A percentile compares a stretch with the other conserved stretches of the same genome.
These are phyloP conservation scores for Geophilus truncorum DNA, from an alignment of 2,888 invertebrate species.

Conservation along the genomic window DNA sequence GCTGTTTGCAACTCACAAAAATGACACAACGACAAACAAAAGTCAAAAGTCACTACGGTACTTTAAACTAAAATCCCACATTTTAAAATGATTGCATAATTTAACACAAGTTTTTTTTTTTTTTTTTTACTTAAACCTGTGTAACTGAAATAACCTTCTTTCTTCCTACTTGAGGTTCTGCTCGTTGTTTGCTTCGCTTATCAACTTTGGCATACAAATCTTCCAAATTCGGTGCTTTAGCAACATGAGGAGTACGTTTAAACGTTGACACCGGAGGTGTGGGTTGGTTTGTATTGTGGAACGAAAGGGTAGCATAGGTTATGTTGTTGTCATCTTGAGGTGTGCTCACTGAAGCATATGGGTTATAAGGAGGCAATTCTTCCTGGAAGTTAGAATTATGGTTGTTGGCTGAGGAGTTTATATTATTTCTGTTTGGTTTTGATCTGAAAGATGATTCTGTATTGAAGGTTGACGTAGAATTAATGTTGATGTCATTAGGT, in stretches of 20 bases:
- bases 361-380: neutral
- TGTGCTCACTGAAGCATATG: neutral
- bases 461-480: neutral
- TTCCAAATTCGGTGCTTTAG: neutral
- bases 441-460: neutral
- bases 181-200: neutral
- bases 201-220: neutral
- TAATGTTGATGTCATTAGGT: neutral
- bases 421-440: neutral
- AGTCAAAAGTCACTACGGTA: no score
- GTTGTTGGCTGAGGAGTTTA: neutral
- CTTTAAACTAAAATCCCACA: no score
- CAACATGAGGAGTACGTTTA: neutral
- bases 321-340: no score
- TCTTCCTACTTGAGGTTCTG: neutral
- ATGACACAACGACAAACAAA: no score
- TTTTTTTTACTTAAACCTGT: no score
- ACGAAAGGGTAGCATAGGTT: neutral
- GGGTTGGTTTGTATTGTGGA: neutral
- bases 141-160: neutral
- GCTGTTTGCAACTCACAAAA: no score
- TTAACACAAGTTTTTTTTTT: no score
- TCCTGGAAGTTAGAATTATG: neutral
- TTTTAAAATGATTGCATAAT: no score
- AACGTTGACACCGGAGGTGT: neutral